These are phyloP conservation scores for Chaetogeoica ovagalla DNA, from an alignment of 2,888 invertebrate genomes.

Conservation along the genomic window DNA sequence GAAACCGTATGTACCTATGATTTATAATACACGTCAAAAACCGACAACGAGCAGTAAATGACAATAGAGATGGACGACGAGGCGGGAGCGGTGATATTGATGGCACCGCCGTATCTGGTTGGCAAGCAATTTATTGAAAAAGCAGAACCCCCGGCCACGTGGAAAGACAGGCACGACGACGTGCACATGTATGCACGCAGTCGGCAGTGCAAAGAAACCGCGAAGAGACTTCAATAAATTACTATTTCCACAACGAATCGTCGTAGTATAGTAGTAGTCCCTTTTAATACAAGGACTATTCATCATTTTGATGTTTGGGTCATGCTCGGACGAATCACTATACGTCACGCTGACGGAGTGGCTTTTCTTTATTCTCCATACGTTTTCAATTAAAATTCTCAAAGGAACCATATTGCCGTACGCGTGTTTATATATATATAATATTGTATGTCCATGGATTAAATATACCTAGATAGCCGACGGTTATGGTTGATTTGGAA, in stretches of 20 bases:
- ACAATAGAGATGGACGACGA: constrained; percentile 28
- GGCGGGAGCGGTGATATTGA: constrained; percentile 29
- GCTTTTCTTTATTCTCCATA: constrained; percentile 25
- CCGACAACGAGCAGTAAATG: constrained; percentile 9
- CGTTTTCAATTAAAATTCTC: constrained; percentile 46
- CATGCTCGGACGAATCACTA: constrained; percentile 34
- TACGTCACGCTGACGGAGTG: constrained; percentile 48
- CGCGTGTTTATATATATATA: not conserved
- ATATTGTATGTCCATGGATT: too few species aligned
- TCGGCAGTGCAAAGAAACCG: not conserved
- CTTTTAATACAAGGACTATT: constrained; percentile 42
- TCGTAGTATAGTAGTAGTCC: too few species aligned
- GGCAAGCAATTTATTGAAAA: constrained; percentile 49
- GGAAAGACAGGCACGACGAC: not conserved
- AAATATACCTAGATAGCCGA: too few species aligned
- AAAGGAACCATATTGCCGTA: constrained; percentile 19
- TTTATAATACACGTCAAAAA: constrained; percentile 10
- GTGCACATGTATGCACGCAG: not conserved
- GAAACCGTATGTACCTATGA: too few species aligned
- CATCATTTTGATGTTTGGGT: constrained; percentile 48
- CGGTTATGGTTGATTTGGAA: too few species aligned
- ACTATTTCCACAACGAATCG: constrained; percentile 47
- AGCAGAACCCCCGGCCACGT: constrained; percentile 13
- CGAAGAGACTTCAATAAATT: constrained; percentile 44
- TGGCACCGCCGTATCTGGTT: not conserved